Evolutionary conservation across 2,888 invertebrate species (phyloP), one percentile per base, ranked within the genome.

Genomic region (Ischnus inquisitorius): DNA sequence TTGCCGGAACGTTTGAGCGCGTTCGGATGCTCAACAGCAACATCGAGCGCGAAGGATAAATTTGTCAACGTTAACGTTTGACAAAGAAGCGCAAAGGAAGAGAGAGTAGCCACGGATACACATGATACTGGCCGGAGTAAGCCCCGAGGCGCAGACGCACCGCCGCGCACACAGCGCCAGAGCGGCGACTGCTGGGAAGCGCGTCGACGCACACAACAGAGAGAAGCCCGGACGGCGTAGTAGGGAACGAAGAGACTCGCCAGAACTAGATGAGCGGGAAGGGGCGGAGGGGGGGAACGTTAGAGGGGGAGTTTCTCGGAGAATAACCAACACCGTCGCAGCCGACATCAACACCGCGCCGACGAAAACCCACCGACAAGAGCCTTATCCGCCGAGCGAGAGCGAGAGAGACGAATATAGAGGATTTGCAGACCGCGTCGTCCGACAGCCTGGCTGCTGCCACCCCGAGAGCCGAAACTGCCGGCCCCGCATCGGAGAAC

Each of bases 401-500:
- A 3, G 54, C 46, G 68, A 74, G 60, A 82, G 71, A 72, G 43
- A 69, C 81, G 75, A 84, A 81, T 65, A 54, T 80, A 75, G 78
- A 85, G 74, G 71, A 78, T 39, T 64, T 51, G 60, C 72, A 71
- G 65, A 51, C 71, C 71, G 71, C 74, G 46, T 76, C 65, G 79
- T 76, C 71, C 34, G 51, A 81, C 90, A 90, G 81, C 89, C 93
- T 92, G 93, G 34, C 34, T 51, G 51, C 93, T 93, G 82, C 78
- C 74, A 82, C 82, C 78, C 43, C 72, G 46, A 72, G 51, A 34
- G 25, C 22, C 93, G 91, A 92, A 91, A 92, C 90, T 93, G 91
- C 92, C 93, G 93, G 93, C 91, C 88, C 88, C 86, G 83, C 88
- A 90, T 90, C 90, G 91, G 89, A 91, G 91, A 88, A 71, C 46